Evolutionary conservation across 2,797 vertebrate genomes (phyloP), one percentile per base, ranked within the genome.

Genomic region (Eulemur coronatus): DNA sequence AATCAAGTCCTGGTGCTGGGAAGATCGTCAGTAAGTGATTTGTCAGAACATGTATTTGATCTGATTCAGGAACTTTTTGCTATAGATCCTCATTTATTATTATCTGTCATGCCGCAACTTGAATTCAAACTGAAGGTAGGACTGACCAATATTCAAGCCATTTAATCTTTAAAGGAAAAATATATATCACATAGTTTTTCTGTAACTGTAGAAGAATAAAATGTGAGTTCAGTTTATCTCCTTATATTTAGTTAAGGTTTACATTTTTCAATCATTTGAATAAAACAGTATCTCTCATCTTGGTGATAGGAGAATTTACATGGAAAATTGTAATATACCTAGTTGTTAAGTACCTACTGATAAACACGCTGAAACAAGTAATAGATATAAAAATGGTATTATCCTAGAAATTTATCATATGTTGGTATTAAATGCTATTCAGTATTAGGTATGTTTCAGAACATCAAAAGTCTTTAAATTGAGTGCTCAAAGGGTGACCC

Each of bases 1-100:
- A 99, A 99, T 98, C 99, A 99, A 99, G 99, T 99, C 97, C 98
- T 99, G 98, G 99, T 99, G 97, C 99, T 99, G 98, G 99, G 99
- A 93, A 99, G 99, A 97, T 99, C 99, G 14, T 99, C 99, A 88
- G 99, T 99, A 98, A 99, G 99, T 94, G 99, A 99, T 98, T 99
- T 99, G 70, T 99, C 99, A 13, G 99, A 99, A 97, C 99, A 99
- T 38, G 99, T 99, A 67, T 99, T 99, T 98, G 99, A 99, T 98
- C 99, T 99, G 97, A 99, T 99, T 98, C 99, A 99, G 99, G 99
- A 99, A 97, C 99, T 99, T 97, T 99, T 99, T 98, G 99, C 99
- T 96, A 99, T 99, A 85, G 99, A 99, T 98, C 99, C 99, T 72
- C 99, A 99, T 98, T 98, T 99, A 96, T 99, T 99, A 59, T 98